Base-by-base conservation (phyloP, 2,888 invertebrate species). In the Apamea epomidion region DNA sequence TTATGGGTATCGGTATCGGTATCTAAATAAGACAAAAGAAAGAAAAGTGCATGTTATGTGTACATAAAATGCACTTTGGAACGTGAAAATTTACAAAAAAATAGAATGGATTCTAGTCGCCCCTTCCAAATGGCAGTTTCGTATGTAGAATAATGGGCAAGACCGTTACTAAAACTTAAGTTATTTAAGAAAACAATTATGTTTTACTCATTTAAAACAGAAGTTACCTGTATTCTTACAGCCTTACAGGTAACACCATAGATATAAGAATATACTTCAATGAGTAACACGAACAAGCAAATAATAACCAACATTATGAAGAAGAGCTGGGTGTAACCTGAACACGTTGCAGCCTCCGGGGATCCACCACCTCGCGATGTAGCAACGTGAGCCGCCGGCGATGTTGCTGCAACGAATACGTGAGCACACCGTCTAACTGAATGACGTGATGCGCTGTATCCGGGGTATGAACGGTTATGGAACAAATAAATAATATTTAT, bases 351-450 rank as follows among this genome's bases (percentile, higher is more conserved):
- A 69, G 64, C 76, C 70, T 32, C 68, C 32, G 25, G 76, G 58
- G 70, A 76, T 18, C 6, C 29, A 21, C 3, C 51, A 25, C 65
- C 60, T 67, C 65, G 60, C 67, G 16, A n/a, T 54, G 18, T 10
- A 32, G 48, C 62, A 51, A 74, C 81, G 58, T 60, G 75, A n/a
- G 42, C 51, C 1, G 18, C 18, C 1, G 45, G n/a, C 1, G 32
- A 60, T 71, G 82, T 67, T 82, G 32, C 65, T 60, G 82, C 71
- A 82, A 67, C 45, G 14, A 82, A 62, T 42, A 81, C 81, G 75
- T 74, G 54, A 64, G n/a, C 42, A 58, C 67, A 32, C 32, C 4
- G 2, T 51, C 6, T 60, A 48, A 65, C 12, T 71, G 37, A 81
- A 58, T 58, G 62, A 37, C 74, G 32, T 81, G 25, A 62, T n/a